Evolutionary conservation across 2,797 vertebrate species (phyloP).

Genomic region (Pseudochirops corinnae): DNA sequence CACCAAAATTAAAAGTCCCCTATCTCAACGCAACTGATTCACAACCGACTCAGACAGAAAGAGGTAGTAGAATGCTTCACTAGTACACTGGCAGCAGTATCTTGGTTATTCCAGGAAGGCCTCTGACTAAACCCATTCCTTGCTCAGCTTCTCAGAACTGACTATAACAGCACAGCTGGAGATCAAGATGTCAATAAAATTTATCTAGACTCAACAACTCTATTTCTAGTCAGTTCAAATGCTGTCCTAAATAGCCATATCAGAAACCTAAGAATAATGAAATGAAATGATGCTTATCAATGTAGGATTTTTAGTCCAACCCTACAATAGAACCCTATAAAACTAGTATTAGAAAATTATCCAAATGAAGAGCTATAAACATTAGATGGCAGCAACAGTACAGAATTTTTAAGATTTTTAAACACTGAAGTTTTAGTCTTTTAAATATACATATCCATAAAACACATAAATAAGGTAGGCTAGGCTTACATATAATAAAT

Average conservation of each 20-base stretch:
- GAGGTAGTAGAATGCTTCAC: neutral
- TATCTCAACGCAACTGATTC: neutral
- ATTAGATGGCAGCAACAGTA: conserved; percentile 79
- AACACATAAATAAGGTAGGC: conserved; percentile 41
- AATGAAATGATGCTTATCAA: conserved; percentile 74
- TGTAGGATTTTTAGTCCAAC: conserved; percentile 62
- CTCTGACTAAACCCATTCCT: neutral
- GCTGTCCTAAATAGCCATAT: conserved; percentile 64
- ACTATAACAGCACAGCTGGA: conserved; percentile 7
- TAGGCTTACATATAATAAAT: conserved; percentile 44
- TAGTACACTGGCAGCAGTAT: neutral
- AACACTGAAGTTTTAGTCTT: conserved; percentile 24
- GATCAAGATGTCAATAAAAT: conserved; percentile 69
- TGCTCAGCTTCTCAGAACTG: conserved; percentile 17
- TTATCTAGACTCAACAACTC: conserved; percentile 65
- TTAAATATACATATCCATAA: conserved; percentile 24
- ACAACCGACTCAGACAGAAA: conserved; percentile 10
- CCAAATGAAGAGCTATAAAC: conserved; percentile 65
- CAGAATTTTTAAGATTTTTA: conserved; percentile 42
- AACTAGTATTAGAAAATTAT: conserved; percentile 56
- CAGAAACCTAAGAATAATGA: conserved; percentile 60
- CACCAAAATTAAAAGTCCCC: neutral
- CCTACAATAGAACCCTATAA: conserved; percentile 41
- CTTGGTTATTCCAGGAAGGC: neutral
- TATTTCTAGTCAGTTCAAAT: conserved; percentile 68